These are phyloP conservation scores for Podarcis siculus DNA, from an alignment of 2,797 vertebrate genomes.

Conservation along the genomic window DNA sequence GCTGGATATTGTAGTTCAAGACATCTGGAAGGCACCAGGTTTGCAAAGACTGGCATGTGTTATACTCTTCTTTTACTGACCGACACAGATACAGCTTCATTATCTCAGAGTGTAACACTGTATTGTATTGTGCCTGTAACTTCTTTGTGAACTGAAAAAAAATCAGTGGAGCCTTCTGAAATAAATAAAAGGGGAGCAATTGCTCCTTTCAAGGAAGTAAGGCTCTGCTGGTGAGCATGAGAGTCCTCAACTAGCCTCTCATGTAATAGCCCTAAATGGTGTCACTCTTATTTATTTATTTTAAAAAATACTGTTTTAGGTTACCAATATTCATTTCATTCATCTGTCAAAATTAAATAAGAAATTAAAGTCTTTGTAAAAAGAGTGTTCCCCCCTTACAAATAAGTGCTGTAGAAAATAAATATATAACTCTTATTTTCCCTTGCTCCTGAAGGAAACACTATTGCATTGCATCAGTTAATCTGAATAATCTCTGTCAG, in stretches of 20 bases:
- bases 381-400: not conserved
- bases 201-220: not conserved
- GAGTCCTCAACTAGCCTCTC: not conserved
- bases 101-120: too few species aligned
- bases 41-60: too few species aligned
- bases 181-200: too few species aligned
- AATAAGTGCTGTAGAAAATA: not conserved
- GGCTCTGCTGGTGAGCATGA: too few species aligned
- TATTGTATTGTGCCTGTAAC: not conserved
- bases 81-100: not conserved
- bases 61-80: not conserved
- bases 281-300: not conserved
- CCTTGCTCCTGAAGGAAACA: not conserved
- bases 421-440: not conserved
- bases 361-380: slow-evolving; percentile 1
- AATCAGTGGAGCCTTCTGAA: not conserved
- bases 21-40: too few species aligned
- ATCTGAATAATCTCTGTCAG: not conserved
- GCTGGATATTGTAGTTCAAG: too few species aligned
- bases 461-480: not conserved
- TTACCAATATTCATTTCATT: not conserved
- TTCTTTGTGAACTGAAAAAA: not conserved
- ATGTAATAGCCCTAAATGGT: not conserved
- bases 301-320: not conserved
- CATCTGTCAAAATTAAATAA: slow-evolving; percentile 11